phyloP scores from a whole-genome alignment of 2,113 vertebrate genomes.

The Tetrax tetrax region DNA sequence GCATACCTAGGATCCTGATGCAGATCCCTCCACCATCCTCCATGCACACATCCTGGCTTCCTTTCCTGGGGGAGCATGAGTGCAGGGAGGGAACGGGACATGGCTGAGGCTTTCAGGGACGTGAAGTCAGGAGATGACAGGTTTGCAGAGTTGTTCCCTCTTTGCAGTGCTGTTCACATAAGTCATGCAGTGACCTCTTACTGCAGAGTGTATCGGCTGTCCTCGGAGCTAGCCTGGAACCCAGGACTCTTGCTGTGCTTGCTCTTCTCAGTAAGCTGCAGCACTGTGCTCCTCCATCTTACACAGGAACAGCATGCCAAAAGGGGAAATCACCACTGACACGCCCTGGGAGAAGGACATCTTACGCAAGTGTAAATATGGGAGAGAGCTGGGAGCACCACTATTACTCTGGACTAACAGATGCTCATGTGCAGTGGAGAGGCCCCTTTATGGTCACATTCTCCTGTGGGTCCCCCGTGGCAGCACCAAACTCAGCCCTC shows the following conservation, averaged over 20 bases:
- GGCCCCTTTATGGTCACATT: background rate
- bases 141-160: background rate
- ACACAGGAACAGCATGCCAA: background rate
- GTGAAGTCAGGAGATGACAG: background rate
- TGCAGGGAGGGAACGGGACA: background rate
- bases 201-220: background rate
- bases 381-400: background rate
- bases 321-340: background rate
- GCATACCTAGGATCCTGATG: no score
- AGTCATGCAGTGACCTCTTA: background rate
- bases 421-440: accelerated
- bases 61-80: background rate
- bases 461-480: no score
- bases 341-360: no score
- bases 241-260: background rate
- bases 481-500: background rate
- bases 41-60: background rate
- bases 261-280: background rate
- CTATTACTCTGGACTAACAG: background rate
- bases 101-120: background rate
- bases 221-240: background rate
- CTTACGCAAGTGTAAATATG: background rate
- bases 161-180: background rate
- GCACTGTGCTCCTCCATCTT: background rate
- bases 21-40: background rate